These are phyloP conservation scores for Megaptera novaeangliae DNA, from an alignment of 2,113 vertebrate genomes.

Conservation along the genomic window DNA sequence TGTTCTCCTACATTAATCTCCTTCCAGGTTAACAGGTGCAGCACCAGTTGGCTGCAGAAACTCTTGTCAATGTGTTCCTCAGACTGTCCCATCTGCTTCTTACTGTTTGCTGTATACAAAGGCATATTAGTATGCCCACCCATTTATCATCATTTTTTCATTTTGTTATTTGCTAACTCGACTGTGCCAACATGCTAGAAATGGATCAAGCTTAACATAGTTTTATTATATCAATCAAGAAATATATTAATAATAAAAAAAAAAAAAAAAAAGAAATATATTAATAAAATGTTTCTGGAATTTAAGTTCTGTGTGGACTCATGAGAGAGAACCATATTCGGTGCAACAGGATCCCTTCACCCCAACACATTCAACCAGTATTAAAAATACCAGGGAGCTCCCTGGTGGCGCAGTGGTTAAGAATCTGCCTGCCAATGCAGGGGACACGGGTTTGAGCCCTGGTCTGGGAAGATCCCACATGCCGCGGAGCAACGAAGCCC, in stretches of 20 bases:
- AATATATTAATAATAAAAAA: neutral
- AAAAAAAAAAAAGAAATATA: no score
- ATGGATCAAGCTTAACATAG: neutral
- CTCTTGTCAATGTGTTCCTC: neutral
- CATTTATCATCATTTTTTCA: neutral
- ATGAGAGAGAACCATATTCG: neutral
- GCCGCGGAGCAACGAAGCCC: no score
- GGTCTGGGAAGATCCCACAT: no score
- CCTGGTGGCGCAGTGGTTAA: no score
- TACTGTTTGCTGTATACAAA: neutral
- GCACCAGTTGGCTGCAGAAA: slow-evolving; percentile 15
- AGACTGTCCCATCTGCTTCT: neutral
- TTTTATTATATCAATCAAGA: neutral
- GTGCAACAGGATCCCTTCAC: neutral
- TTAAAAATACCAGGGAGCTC: neutral
- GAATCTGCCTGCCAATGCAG: no score
- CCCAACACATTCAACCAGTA: neutral
- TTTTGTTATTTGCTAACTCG: neutral
- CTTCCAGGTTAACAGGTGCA: slow-evolving; percentile 12
- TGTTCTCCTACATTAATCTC: neutral
- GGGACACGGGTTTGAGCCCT: no score
- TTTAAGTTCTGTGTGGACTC: neutral
- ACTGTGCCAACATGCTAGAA: neutral
- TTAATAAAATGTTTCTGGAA: slow-evolving; percentile 1
- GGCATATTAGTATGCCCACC: neutral